Conservation (phyloP, 2,797 vertebrate genomes). For the Helicolenus hilgendorfi region DNA sequence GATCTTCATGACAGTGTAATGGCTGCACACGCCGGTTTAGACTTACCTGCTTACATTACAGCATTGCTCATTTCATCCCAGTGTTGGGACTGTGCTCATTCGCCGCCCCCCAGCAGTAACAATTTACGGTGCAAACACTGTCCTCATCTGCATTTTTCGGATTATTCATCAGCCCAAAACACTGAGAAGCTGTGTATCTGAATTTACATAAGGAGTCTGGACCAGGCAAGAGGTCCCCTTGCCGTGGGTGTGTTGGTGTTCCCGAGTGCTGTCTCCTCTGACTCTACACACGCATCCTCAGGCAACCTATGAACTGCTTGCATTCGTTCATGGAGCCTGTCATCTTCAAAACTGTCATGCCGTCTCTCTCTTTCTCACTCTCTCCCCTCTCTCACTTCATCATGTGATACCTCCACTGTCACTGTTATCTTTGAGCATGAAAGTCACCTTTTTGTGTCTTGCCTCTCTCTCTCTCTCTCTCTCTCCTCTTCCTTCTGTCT, state of each 20-base stretch:
- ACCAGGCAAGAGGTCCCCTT: conserved; percentile 75
- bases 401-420: not conserved
- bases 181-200: conserved; percentile 57
- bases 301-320: conserved; percentile 59
- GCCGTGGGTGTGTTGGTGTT: conserved; percentile 69
- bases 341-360: conserved; percentile 65
- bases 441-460: conserved; percentile 18
- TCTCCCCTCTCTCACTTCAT: conserved; percentile 2
- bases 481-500: not conserved
- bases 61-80: not conserved
- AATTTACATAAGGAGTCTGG: conserved; percentile 77
- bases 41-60: conserved; percentile 51
- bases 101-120: not conserved
- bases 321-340: conserved; percentile 57
- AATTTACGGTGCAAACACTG: conserved; percentile 1
- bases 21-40: conserved; percentile 29
- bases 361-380: conserved; percentile 10
- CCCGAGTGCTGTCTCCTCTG: conserved; percentile 54
- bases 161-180: conserved; percentile 52
- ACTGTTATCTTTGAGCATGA: not conserved
- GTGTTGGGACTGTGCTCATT: not conserved
- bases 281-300: conserved; percentile 54
- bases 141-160: conserved; percentile 33
- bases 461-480: not conserved
- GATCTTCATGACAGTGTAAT: conserved; percentile 61